Evolutionary conservation across 2,113 vertebrate species (phyloP), one percentile per base, ranked within the genome.

Genomic region (Anarhynchus alexandrinus): DNA sequence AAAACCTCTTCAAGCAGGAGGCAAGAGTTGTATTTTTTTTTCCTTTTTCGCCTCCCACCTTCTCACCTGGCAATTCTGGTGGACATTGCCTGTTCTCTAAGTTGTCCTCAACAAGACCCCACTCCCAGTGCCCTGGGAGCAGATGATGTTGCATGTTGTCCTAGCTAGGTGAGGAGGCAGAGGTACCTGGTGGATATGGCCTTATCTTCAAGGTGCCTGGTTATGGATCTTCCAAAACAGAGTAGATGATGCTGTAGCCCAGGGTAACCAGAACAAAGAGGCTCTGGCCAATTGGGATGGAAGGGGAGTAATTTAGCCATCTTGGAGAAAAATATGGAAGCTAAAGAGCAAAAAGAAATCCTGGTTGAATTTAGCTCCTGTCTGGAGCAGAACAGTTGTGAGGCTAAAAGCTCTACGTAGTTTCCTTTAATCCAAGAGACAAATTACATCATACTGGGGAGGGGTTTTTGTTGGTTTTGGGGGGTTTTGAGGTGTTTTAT

Each of bases 41-140:
- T 43, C 10, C 6, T 9, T 47, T 42, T 57, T 16, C 52, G 18
- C 16, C 5, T 78, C 14, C 2, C 4, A 11, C 2, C 4, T 73
- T 78, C 15, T 71, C 1, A 2, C 29, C 3, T 55, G 23, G 7
- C 9, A 5, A 20, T 40, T 91, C 15, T 67, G 30, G 49, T 61
- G 32, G 59, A 17, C 0, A 0, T 8, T 57, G 34, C 9, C 21
- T 70, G 4, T 12, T 66, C 7, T 51, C 19, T 62, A 57, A 70
- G 14, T 0, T 71, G 8, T 15, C 5, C 13, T 55, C 17, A 55
- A 8, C 3, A n/a, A 70, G 59, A 66, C 18, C 1, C 6, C 15
- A 1, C 9, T 43, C 10, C 43, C 0, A 0, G 12, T 64, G 36
- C 17, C 10, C 30, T 51, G 29, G 20, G 8, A 77, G 32, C 1